Conservation (phyloP, 1,140 invertebrate genomes). For the Ectropis grisescens region DNA sequence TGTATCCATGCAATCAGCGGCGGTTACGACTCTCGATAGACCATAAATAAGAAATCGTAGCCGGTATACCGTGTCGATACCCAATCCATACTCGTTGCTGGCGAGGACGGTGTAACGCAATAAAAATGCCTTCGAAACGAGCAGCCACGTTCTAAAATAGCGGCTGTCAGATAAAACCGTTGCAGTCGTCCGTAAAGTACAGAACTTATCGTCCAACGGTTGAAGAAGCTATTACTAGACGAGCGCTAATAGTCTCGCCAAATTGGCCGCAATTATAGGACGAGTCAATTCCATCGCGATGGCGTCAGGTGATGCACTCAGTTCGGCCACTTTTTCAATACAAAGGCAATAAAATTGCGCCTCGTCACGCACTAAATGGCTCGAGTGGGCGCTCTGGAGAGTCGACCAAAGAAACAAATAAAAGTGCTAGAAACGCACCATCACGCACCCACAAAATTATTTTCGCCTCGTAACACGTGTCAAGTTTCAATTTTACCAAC, state of each 20-base stretch:
- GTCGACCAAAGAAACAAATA: constrained; percentile 61
- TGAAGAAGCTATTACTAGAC: constrained; percentile 29
- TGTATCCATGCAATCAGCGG: constrained; percentile 35
- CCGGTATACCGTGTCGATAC: constrained; percentile 14
- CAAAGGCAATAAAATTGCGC: constrained; percentile 62
- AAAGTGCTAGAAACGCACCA: constrained; percentile 51
- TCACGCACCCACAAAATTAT: constrained; percentile 62
- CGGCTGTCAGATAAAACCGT: constrained; percentile 16
- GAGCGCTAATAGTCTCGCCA: constrained; percentile 36
- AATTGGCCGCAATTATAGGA: constrained; percentile 40
- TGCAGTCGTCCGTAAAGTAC: constrained; percentile 21
- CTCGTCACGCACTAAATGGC: constrained; percentile 64
- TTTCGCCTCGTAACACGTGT: constrained; percentile 64
- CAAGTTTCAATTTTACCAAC: constrained; percentile 64
- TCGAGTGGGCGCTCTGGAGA: constrained; percentile 27
- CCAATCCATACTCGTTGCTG: constrained; percentile 14
- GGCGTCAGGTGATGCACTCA: constrained; percentile 41
- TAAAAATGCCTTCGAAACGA: constrained; percentile 28
- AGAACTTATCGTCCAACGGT: constrained; percentile 16
- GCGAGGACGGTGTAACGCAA: constrained; percentile 6
- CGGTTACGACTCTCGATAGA: constrained; percentile 19
- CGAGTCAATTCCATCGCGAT: constrained; percentile 21
- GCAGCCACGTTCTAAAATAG: constrained; percentile 20
- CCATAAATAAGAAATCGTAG: background rate
- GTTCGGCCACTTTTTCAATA: constrained; percentile 54